Conservation (phyloP, 1,140 invertebrate genomes). For the Drosophila sturtevanti region DNA sequence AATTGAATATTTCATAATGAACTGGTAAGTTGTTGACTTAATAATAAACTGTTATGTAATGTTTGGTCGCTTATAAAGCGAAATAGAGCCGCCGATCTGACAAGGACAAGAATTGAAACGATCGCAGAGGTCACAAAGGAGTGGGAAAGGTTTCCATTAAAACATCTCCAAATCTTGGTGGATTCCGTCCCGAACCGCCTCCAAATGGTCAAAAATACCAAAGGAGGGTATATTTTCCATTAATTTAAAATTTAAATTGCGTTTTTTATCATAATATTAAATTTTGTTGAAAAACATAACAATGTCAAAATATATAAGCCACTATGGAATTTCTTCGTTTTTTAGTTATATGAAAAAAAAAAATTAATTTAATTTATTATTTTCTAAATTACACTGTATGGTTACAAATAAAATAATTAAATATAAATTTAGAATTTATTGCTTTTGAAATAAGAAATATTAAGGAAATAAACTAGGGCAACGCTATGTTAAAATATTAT, state of each 20-base stretch:
- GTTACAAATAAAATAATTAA: no score
- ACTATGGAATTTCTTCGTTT: not conserved
- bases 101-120: slow-evolving; percentile 10
- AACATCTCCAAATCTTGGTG: slow-evolving; percentile 12
- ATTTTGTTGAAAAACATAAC: slow-evolving; percentile 1
- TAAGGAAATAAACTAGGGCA: not conserved
- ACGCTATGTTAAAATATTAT: no score
- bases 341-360: not conserved
- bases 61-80: no score
- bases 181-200: slow-evolving; percentile 18
- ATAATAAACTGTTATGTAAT: no score
- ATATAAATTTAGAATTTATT: no score
- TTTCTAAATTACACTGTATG: not conserved
- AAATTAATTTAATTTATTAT: slow-evolving; percentile 12
- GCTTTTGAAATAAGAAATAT: no score
- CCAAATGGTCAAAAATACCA: slow-evolving; percentile 16
- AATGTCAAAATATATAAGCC: slow-evolving; percentile 23
- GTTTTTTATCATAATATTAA: slow-evolving; percentile 1
- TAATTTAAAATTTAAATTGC: slow-evolving; percentile 21
- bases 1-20: no score
- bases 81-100: no score
- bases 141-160: slow-evolving; percentile 15
- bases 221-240: slow-evolving; percentile 25
- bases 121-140: slow-evolving; percentile 19
- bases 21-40: no score